Evolutionary conservation across 2,888 invertebrate genomes (phyloP).

Genomic region (Lysandra coridon): DNA sequence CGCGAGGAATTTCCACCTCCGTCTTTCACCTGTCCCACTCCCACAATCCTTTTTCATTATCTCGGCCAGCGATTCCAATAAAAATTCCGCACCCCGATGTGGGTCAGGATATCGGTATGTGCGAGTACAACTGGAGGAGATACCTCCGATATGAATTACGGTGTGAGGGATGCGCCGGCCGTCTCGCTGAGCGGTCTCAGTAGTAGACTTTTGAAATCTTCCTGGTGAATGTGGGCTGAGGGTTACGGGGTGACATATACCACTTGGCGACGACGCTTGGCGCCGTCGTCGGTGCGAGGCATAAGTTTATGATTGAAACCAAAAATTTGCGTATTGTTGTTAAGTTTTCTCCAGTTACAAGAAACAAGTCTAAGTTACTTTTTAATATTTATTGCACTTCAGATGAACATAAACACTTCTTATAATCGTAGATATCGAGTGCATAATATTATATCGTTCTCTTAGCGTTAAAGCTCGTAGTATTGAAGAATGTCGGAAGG

Average conservation of each 20-base stretch:
- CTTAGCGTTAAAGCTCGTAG: too few relatives aligned
- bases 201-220: not conserved
- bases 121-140: not conserved
- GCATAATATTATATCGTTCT: too few relatives aligned
- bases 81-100: not conserved
- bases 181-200: not conserved
- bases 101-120: constrained; percentile 9
- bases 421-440: too few relatives aligned
- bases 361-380: too few relatives aligned
- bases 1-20: not conserved
- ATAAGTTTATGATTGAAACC: not conserved
- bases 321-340: not conserved
- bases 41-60: constrained; percentile 6
- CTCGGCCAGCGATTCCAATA: constrained; percentile 3
- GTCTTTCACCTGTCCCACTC: not conserved
- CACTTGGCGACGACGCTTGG: not conserved
- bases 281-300: not conserved
- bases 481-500: too few relatives aligned
- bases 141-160: constrained; percentile 3
- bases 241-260: not conserved
- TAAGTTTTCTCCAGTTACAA: not conserved
- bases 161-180: not conserved
- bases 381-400: too few relatives aligned
- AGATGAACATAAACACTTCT: too few relatives aligned
- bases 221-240: not conserved